A percentile compares a stretch with the other conserved stretches of the same genome.
These are phyloP conservation scores for Endomychus coccineus DNA, from an alignment of 2,888 invertebrate species.

Conservation along the genomic window DNA sequence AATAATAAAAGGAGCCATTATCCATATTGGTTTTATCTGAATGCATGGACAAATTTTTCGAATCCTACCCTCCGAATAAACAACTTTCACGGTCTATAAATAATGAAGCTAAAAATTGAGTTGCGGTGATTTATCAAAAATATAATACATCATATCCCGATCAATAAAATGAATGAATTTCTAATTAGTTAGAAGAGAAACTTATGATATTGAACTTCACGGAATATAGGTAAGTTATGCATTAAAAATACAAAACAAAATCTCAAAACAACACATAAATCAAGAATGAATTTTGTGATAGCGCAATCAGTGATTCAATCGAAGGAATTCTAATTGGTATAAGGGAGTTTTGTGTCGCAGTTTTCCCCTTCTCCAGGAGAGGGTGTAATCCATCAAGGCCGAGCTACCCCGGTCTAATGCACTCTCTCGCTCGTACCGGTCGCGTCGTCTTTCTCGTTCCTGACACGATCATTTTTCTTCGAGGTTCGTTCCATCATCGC, in stretches of 20 bases:
- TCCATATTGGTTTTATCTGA: constrained; percentile 40
- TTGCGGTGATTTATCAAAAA: constrained; percentile 29
- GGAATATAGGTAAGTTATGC: constrained; percentile 12
- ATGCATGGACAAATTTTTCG: constrained; percentile 40
- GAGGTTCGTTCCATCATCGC: constrained; percentile 66
- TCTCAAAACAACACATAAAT: constrained; percentile 31
- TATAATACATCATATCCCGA: constrained; percentile 12
- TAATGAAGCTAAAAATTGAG: constrained; percentile 35
- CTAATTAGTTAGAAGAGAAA: constrained; percentile 12
- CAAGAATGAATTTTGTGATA: constrained; percentile 28
- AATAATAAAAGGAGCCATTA: constrained; percentile 38
- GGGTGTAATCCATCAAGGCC: constrained; percentile 48
- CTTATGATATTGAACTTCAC: too few species aligned
- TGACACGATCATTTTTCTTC: constrained; percentile 66
- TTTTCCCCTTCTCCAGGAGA: constrained; percentile 49
- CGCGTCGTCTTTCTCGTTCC: constrained; percentile 37
- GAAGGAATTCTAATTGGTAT: constrained; percentile 43
- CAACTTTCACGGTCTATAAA: constrained; percentile 25
- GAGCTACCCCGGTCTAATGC: constrained; percentile 51
- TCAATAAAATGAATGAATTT: constrained; percentile 12
- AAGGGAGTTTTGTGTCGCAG: constrained; percentile 40
- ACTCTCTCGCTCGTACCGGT: constrained; percentile 52
- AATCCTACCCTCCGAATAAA: constrained; percentile 36
- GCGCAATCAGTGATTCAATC: constrained; percentile 42
- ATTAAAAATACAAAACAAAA: constrained; percentile 13